Base-by-base conservation (phyloP, 2,888 invertebrate genomes). In the Tenthredo scrophulariae region DNA sequence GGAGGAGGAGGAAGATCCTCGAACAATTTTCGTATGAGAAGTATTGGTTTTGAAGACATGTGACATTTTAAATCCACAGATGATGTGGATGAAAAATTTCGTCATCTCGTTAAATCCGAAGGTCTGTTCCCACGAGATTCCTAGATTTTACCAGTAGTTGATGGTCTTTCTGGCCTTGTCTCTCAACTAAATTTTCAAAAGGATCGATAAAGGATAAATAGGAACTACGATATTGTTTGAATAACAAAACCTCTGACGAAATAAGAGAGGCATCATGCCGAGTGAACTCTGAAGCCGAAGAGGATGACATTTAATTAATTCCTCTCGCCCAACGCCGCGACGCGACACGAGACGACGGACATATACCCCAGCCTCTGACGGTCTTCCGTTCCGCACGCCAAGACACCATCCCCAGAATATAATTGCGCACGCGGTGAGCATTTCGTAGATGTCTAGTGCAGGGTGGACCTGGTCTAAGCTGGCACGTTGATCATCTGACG, bases 341-440 rank as follows among this genome's bases (percentile, higher is more conserved):
- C 74, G 33, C 13, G 26, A 40, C 74, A 6, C 22, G 22, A n/a
- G 29, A 22, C 62, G n/a, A 22, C 67, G 18, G 29, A 46, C 67
- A 10, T 4, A 1, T 43, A 37, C 82, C 37, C 67, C 37, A 18
- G 18, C 29, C 67, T 26, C 46, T 46, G 58, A 40, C 80, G 62
- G 62, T 62, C 22, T 80, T 62, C 22, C 80, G 80, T 80, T 77
- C 77, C 77, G 50, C 54, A 54, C 77, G 62, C 62, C 80, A 22
- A 80, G 80, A 33, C 0, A 37, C 80, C 22, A 29, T 33, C 6
- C 22, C 40, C 33, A 13, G 46, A 46, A 70, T 67, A 67, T 83
- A 83, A 83, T 83, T 83, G 83, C 67, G 67, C 67, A 83, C 83
- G 83, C 67, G 83, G 67, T 18, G 26, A 65, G 83, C 83, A 83